Evolutionary conservation across 2,113 vertebrate species (phyloP).

Genomic region (Petaurus breviceps): DNA sequence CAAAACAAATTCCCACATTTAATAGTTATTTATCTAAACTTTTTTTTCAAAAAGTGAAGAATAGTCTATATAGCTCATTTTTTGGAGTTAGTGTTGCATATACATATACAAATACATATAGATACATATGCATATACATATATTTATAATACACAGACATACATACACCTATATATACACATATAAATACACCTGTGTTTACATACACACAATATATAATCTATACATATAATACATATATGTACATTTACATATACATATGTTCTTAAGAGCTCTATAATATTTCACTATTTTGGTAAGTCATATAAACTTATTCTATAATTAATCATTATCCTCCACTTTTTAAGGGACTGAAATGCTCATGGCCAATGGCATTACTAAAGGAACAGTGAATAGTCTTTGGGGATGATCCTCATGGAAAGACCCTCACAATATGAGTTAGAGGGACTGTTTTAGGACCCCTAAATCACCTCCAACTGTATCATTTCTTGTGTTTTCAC

Average conservation of each 20-base stretch:
- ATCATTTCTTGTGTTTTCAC: slow-evolving; percentile 43
- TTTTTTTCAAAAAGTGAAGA: neutral
- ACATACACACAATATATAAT: neutral
- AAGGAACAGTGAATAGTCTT: neutral
- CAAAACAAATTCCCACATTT: neutral
- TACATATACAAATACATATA: neutral
- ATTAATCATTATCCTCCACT: neutral
- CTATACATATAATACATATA: neutral
- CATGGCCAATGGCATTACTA: neutral
- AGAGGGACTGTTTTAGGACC: slow-evolving; percentile 11
- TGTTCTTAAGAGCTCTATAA: neutral
- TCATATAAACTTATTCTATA: neutral
- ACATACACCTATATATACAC: neutral
- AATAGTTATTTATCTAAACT: neutral
- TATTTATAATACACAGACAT: neutral
- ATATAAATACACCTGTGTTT: neutral
- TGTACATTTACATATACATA: neutral
- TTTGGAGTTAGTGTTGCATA: neutral
- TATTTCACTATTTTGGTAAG: neutral
- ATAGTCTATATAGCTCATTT: neutral
- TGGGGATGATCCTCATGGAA: neutral
- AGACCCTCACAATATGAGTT: slow-evolving; percentile 14
- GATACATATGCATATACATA: neutral
- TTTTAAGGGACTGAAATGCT: neutral
- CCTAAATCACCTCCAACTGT: slow-evolving; percentile 45